Evolutionary conservation across 1,140 invertebrate species (phyloP).

Genomic region (Laodelphax striatellus): DNA sequence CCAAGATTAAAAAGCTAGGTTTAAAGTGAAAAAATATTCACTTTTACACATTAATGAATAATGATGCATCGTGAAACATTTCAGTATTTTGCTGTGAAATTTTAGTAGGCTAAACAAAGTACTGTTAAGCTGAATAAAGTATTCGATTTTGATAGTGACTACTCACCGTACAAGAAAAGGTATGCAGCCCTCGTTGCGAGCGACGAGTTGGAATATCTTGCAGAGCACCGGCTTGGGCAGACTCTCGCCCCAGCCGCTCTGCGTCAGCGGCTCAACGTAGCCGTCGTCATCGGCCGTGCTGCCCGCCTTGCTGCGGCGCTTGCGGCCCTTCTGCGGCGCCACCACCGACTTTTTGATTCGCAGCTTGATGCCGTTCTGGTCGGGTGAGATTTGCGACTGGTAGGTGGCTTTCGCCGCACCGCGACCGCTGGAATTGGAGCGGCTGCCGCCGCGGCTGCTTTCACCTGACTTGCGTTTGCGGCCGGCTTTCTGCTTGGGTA

Average conservation of each 20-base stretch:
- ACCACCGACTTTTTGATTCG: slow-evolving; percentile 44
- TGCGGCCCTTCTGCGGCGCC: slow-evolving; percentile 20
- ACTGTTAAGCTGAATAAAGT: too few relatives aligned
- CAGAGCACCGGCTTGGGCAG: slow-evolving; percentile 52
- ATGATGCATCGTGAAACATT: too few relatives aligned
- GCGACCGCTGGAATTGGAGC: neutral
- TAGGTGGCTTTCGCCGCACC: slow-evolving; percentile 30
- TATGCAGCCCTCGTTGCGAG: slow-evolving; percentile 51
- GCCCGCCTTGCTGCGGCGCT: slow-evolving; percentile 22
- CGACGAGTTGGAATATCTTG: slow-evolving; percentile 56
- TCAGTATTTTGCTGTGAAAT: too few relatives aligned
- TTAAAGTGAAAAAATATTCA: too few relatives aligned
- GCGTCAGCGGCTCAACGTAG: slow-evolving; percentile 34
- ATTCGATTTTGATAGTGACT: too few relatives aligned
- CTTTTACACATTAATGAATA: too few relatives aligned
- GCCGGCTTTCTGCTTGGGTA: slow-evolving; percentile 10
- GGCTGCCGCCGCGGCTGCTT: neutral
- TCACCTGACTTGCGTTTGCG: slow-evolving; percentile 19
- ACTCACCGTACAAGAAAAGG: slow-evolving; percentile 55
- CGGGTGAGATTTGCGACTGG: slow-evolving; percentile 44
- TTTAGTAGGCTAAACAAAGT: too few relatives aligned
- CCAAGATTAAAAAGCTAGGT: too few relatives aligned
- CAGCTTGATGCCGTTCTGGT: slow-evolving; percentile 48
- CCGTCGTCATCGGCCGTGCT: slow-evolving; percentile 7
- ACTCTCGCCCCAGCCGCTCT: slow-evolving; percentile 42